Evolutionary conservation across 2,797 vertebrate genomes (phyloP).

Genomic region (Pantherophis alleghaniensis): DNA sequence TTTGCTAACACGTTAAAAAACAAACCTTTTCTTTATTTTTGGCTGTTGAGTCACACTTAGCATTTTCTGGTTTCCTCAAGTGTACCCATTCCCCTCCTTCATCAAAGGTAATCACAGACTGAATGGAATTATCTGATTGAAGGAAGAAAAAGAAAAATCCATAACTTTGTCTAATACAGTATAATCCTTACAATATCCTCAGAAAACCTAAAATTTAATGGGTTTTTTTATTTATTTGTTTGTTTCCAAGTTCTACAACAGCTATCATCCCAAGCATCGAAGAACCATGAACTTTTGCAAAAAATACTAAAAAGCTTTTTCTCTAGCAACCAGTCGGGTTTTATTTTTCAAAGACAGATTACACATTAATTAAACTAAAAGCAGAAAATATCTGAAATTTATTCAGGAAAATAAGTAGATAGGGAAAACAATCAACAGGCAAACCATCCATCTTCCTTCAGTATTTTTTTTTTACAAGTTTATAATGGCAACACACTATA

Average conservation of each 20-base stretch:
- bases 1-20: not conserved
- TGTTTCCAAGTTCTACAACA: not conserved
- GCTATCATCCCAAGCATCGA: not conserved
- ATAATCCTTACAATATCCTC: not conserved
- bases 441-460: not conserved
- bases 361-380: not conserved
- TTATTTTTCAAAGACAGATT: not conserved
- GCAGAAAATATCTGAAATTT: not conserved
- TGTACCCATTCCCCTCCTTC: constrained; percentile 90
- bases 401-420: not conserved
- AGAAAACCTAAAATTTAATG: not conserved
- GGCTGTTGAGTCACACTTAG: constrained; percentile 83
- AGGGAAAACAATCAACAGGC: not conserved
- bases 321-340: not conserved
- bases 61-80: constrained; percentile 83
- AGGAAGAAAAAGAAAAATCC: constrained; percentile 14
- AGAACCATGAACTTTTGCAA: not conserved
- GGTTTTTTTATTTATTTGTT: not conserved
- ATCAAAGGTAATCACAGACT: constrained; percentile 91
- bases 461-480: not conserved
- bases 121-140: constrained; percentile 83
- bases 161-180: not conserved
- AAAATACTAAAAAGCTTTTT: not conserved
- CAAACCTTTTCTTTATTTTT: constrained; percentile 84
- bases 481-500: not conserved